Evolutionary conservation across 2,888 invertebrate genomes (phyloP), one percentile per base, ranked within the genome.

Genomic region (Willowsia nigromaculata): DNA sequence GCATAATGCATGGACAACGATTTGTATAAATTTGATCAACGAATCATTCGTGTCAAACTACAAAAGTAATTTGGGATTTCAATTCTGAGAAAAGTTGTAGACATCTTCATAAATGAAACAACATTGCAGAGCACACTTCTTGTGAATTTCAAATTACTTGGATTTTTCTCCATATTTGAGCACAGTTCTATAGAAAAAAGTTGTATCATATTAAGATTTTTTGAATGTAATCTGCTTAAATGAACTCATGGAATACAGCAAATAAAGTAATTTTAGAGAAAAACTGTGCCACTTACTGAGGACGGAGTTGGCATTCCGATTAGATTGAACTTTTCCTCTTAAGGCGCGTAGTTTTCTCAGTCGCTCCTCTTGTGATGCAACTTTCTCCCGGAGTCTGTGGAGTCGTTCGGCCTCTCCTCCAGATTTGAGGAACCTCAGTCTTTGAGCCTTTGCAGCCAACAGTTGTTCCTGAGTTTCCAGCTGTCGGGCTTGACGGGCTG

Each of bases 401-500:
- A 96, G 96, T 30, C 94, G 94, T 92, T 96, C 95, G 92, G 96
- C 96, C 94, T 98, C 98, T 94, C 98, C 98, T 25, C 92, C 91
- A 94, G 98, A 98, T 95, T 98, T 98, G 93, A 99, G 96, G 95
- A 97, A 98, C 94, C 98, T 96, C 94, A 98, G 95, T 93, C 98
- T 95, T 95, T 98, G 98, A 95, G 98, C 98, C 95, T 97, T 97
- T 93, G 98, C 98, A 93, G 97, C 97, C 94, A 98, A 96, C 95
- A 97, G 95, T 95, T 96, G 96, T 94, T 98, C 97, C 95, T 99
- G 99, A 94, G 97, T 96, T 95, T 98, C 98, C 94, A 99, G 98
- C 96, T 99, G 98, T 95, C 98, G 97, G 95, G 99, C 98, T 95
- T 99, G 99, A 94, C 98, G 96, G 94, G 97, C 96, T 94, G 99